Evolutionary conservation across 2,888 invertebrate genomes (phyloP).

Genomic region (Cephonodes hylas): DNA sequence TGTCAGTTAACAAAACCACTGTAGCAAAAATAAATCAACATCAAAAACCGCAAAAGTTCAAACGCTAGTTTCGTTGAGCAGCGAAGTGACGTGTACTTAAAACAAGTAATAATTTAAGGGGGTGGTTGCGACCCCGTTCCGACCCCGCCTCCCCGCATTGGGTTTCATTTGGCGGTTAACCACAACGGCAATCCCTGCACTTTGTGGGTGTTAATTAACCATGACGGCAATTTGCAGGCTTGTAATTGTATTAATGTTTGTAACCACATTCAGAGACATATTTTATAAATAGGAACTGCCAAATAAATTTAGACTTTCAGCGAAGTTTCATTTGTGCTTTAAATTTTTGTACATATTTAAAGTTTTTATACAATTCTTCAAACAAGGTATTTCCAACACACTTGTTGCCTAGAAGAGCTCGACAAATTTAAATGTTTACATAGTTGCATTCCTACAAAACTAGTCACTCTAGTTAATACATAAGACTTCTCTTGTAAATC

Average conservation of each 20-base stretch:
- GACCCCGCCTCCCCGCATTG: not conserved
- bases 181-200: not conserved
- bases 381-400: no score
- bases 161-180: not conserved
- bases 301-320: no score
- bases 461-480: no score
- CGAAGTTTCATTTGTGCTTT: no score
- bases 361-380: no score
- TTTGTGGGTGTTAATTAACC: not conserved
- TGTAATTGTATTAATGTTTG: not conserved
- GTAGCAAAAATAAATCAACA: not conserved
- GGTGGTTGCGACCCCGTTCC: not conserved
- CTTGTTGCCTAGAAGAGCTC: no score
- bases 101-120: not conserved
- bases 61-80: not conserved
- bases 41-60: not conserved
- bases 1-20: not conserved
- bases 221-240: not conserved
- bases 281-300: no score
- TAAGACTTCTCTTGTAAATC: no score
- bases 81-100: not conserved
- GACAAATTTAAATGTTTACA: no score
- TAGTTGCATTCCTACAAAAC: no score
- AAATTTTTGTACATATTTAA: no score
- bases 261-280: not conserved